These are phyloP conservation scores for Abramis brama DNA, from an alignment of 2,113 vertebrate species.

Conservation along the genomic window DNA sequence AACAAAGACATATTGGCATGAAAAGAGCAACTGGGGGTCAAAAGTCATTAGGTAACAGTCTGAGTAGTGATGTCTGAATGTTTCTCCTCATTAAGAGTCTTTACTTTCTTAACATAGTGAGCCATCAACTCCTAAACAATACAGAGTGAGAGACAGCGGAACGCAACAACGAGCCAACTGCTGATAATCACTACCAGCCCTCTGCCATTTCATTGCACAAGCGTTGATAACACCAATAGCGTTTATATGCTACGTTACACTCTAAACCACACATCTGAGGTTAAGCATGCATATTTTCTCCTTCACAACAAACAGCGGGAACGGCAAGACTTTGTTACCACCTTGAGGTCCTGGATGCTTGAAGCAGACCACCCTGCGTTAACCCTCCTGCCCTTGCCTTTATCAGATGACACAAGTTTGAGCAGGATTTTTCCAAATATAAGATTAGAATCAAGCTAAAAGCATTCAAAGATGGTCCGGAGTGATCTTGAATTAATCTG, in stretches of 20 bases:
- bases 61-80: constrained; percentile 22
- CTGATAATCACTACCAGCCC: constrained; percentile 34
- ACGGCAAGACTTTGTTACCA: not conserved
- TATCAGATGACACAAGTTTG: constrained; percentile 37
- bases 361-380: constrained; percentile 27
- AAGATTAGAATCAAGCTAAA: constrained; percentile 32
- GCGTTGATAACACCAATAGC: constrained; percentile 24
- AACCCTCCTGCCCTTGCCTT: not conserved
- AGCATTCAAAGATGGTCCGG: not conserved
- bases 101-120: constrained; percentile 31
- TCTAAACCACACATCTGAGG: constrained; percentile 8
- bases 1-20: not conserved
- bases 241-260: constrained; percentile 28
- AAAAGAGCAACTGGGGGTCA: not conserved
- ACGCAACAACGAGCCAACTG: constrained; percentile 29
- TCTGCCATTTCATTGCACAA: constrained; percentile 5
- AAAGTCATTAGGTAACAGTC: constrained; percentile 42
- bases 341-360: not conserved
- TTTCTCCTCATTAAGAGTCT: constrained; percentile 26
- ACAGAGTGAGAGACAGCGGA: constrained; percentile 21
- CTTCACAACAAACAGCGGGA: not conserved
- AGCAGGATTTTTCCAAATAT: constrained; percentile 34
- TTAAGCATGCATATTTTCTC: not conserved
- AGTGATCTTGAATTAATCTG: constrained; percentile 25
- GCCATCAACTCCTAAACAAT: constrained; percentile 29